Evolutionary conservation across 2,113 vertebrate species (phyloP), one percentile per base, ranked within the genome.

Genomic region (Tragelaphus buxtoni): DNA sequence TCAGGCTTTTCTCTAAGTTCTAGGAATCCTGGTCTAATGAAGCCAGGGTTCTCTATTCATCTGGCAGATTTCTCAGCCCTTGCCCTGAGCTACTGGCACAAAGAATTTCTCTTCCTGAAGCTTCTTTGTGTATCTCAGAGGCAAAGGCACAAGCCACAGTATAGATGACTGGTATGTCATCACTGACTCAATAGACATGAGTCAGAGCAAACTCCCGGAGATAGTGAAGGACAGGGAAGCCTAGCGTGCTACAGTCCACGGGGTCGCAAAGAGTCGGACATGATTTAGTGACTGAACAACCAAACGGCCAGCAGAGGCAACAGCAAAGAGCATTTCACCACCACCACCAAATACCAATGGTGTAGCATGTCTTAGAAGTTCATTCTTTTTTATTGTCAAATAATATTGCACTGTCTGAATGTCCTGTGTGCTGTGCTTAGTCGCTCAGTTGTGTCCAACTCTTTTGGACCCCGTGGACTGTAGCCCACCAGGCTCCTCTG

Each of bases 81-180:
- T 94, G 22, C 53, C 83, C 22, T 39, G 69, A 74, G n/a, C 55
- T 60, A 28, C 35, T 12, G n/a, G 22, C n/a, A 65, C 42, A 58
- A 91, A 26, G 51, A 91, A 84, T 14, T 32, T 90, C 35, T 90
- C 69, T 93, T 55, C 47, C n/a, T 61, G 39, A 58, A 63, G 30
- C 17, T 35, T 18, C 16, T 92, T 45, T 58, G 9, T 92, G 17
- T 56, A 76, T 80, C 81, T 69, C 47, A 76, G 53, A 90, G 42
- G 35, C 56, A 85, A 39, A 45, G 22, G 18, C 20, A 79, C 17
- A 94, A 32, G 42, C 5, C 58, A 49, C 92, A 77, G 13, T 53
- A 74, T 16, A 95, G 69, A 32, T 13, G 5, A 17, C 30, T 47
- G 53, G 22, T 55, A n/a, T 24, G 35, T 20, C 20, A 72, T 42